Conservation (phyloP, 2,113 vertebrate genomes). For the Ceyx margarethae region DNA sequence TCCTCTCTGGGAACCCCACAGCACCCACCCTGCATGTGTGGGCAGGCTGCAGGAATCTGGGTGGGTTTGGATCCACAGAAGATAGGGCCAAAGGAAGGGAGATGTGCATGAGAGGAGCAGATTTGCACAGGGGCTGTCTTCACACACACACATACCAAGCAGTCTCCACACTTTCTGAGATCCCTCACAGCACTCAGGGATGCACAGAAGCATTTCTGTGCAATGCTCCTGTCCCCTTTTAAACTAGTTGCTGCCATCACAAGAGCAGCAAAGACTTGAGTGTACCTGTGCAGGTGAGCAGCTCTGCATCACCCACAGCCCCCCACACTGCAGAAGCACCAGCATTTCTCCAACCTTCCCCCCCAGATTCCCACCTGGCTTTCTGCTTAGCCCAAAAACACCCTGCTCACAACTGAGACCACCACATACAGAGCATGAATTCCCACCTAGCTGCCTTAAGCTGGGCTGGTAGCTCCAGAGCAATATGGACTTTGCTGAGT, state of each 20-base stretch:
- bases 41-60: background rate
- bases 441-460: background rate
- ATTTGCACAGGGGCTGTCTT: background rate
- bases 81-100: background rate
- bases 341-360: background rate
- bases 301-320: fast-evolving
- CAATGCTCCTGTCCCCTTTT: fast-evolving
- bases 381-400: background rate
- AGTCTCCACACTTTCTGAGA: background rate
- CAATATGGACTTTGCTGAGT: background rate
- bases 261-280: background rate
- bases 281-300: fast-evolving
- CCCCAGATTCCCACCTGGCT: background rate
- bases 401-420: fast-evolving
- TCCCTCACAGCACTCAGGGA: background rate
- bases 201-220: background rate
- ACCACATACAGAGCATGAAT: fast-evolving
- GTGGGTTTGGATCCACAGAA: background rate
- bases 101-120: background rate
- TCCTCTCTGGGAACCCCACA: background rate
- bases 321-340: background rate
- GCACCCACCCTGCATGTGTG: background rate
- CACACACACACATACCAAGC: background rate
- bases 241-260: fast-evolving
- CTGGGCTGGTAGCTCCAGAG: background rate